Conservation (phyloP, 1,140 invertebrate species). For the Drosophila setifemur region DNA sequence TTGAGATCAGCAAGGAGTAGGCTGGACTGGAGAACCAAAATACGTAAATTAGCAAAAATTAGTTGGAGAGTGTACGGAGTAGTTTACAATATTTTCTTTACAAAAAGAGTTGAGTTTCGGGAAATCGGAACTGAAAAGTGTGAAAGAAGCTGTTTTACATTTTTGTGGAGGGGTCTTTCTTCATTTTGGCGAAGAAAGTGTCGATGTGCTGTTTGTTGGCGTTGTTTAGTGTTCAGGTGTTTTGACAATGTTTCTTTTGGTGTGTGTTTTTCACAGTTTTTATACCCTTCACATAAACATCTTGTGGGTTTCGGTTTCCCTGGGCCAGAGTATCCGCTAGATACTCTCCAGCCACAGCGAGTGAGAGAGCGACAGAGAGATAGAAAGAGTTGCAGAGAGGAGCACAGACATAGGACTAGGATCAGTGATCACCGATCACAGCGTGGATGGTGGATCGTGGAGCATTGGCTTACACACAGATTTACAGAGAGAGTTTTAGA, state of each 20-base stretch:
- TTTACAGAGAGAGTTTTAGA: slow-evolving; percentile 8
- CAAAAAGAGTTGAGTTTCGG: background rate
- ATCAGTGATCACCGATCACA: slow-evolving; percentile 2
- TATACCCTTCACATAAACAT: slow-evolving; percentile 68
- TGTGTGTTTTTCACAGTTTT: slow-evolving; percentile 60
- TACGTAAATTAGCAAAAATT: background rate
- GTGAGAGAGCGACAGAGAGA: slow-evolving; percentile 4
- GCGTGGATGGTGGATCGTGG: slow-evolving; percentile 22
- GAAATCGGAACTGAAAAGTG: slow-evolving; percentile 18
- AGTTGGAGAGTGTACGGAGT: slow-evolving; percentile 10
- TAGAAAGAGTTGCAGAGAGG: slow-evolving; percentile 16
- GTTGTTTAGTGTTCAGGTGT: slow-evolving; percentile 47
- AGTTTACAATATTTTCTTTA: slow-evolving; percentile 7
- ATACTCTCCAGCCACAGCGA: background rate
- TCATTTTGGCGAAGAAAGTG: slow-evolving; percentile 35
- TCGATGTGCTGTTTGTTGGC: slow-evolving; percentile 44
- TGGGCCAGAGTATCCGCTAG: slow-evolving; percentile 4
- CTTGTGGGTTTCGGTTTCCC: background rate
- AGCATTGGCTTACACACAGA: slow-evolving; percentile 40
- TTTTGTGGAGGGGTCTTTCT: slow-evolving; percentile 26
- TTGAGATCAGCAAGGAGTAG: slow-evolving; percentile 1
- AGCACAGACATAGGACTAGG: slow-evolving; percentile 7
- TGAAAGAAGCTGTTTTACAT: slow-evolving; percentile 61
- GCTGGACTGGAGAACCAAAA: background rate
- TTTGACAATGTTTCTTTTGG: slow-evolving; percentile 15